Conservation (phyloP, 2,797 vertebrate species). For the Emys orbicularis region DNA sequence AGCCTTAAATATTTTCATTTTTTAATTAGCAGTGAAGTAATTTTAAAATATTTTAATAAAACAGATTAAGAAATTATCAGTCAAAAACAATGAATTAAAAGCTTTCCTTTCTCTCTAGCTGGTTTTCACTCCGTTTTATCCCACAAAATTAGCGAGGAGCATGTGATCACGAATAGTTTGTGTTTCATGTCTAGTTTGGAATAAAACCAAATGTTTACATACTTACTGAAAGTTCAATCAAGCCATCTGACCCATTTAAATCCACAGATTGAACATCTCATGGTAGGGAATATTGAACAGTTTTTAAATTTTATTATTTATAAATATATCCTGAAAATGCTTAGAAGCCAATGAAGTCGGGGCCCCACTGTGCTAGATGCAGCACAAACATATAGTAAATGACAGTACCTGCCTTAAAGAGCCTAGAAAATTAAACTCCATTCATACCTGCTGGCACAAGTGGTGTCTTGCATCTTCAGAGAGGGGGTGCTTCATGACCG, state of each 20-base stretch:
- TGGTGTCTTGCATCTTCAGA: background rate
- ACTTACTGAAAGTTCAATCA: background rate
- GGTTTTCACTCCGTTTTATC: background rate
- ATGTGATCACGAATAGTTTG: background rate
- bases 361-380: background rate
- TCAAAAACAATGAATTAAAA: background rate
- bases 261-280: background rate
- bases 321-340: background rate
- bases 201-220: background rate
- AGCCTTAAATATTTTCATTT: background rate
- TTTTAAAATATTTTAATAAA: background rate
- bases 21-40: background rate
- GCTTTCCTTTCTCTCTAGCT: background rate
- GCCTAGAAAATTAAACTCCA: background rate
- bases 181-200: background rate
- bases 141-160: background rate
- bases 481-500: background rate
- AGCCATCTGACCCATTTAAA: background rate
- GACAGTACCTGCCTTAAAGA: background rate
- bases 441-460: background rate
- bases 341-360: background rate
- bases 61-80: background rate
- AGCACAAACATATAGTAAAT: background rate
- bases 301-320: background rate
- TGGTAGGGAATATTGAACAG: background rate